These are phyloP conservation scores for Drosophila burlai DNA, from an alignment of 1,140 invertebrate species.

Conservation along the genomic window DNA sequence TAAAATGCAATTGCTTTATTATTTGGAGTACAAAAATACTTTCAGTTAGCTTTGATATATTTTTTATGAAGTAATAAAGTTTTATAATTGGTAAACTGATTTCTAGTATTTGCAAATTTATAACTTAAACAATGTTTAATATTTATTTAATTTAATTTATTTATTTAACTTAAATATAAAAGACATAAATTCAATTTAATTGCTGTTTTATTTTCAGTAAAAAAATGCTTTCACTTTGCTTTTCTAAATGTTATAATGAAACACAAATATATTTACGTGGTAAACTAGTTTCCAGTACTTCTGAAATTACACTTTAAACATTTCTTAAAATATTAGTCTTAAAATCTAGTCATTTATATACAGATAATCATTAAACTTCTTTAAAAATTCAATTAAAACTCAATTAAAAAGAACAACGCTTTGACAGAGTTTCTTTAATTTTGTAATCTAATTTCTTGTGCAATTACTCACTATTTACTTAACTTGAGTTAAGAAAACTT, in stretches of 20 bases:
- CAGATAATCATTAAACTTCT: neutral
- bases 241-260: no score
- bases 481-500: neutral
- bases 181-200: no score
- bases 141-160: no score
- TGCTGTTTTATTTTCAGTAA: no score
- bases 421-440: neutral
- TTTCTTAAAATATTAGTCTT: neutral
- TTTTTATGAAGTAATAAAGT: neutral
- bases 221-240: neutral
- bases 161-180: no score
- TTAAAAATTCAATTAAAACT: neutral
- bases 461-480: neutral
- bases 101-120: neutral
- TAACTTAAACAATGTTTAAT: neutral
- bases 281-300: no score
- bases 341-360: neutral
- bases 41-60: neutral
- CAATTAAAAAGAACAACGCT: neutral
- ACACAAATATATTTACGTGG: no score
- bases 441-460: neutral
- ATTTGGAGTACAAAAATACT: no score
- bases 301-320: neutral
- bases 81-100: neutral
- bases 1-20: no score